Base-by-base conservation (phyloP, 2,888 invertebrate species). In the Xanthorhoe spadicearia region DNA sequence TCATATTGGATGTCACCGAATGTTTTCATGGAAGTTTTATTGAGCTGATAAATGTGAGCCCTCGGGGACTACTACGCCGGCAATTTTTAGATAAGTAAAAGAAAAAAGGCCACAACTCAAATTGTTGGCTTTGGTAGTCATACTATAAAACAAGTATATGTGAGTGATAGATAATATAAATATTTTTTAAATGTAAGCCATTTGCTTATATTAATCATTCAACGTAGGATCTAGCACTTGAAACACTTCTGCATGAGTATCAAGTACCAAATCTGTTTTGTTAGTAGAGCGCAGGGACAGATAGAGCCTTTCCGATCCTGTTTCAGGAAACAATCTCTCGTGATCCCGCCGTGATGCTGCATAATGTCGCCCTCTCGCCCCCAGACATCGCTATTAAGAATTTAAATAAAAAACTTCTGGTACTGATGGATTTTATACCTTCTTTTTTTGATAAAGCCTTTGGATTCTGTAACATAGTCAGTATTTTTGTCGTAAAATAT, bases 341-440 rank as follows among this genome's bases (percentile, higher is more conserved):
- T 89, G 90, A 92, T 92, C 91, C 89, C 86, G 77, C 81, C 92
- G 92, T 93, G 92, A 88, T 87, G 86, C 82, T 89, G 92, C 92
- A 93, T 93, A 93, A 93, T 93, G 87, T 83, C 80, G 80, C 76
- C 78, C 81, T 75, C 77, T 55, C 65, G 65, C 76, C 80, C n/a
- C 77, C 80, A 74, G 76, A 77, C 81, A 80, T 80, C 74, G 74
- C 73, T 82, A 83, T 86, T 86, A 87, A 84, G 84, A 87, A 84
- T 87, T 86, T 86, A 82, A 85, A 85, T 88, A 83, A 72, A 70
- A 73, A 72, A 64, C 59, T 61, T 67, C 43, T 50, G 56, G 49
- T 49, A 48, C 46, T 13, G 32, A 57, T n/a, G 32, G 23, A 15
- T 53, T 58, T 54, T 61, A 13, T 49, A 48, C 46, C 19, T 13